Percentiles rank a stretch among this genome's conserved stretches.
Evolutionary conservation across 1,140 invertebrate species (phyloP).

Genomic region (Drosophila bocki): DNA sequence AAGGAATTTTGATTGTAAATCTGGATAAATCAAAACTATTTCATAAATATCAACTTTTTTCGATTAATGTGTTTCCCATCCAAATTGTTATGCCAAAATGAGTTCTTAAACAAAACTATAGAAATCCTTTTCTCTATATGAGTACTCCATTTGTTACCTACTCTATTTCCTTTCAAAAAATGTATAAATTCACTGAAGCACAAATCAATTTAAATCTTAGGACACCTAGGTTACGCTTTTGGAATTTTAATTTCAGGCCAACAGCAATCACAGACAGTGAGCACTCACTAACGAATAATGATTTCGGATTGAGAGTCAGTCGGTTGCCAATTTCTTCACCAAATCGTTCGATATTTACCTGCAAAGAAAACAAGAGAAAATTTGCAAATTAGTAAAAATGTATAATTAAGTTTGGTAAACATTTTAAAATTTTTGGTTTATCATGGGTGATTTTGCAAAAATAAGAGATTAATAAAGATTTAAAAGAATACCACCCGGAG

Average conservation of each 20-base stretch:
- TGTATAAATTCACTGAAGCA: constrained; percentile 28
- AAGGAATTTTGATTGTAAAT: no score
- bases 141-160: neutral
- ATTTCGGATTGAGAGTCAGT: constrained; percentile 11
- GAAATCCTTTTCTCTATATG: neutral
- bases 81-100: no score
- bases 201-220: constrained; percentile 30
- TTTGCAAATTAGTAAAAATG: constrained; percentile 74
- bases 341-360: constrained; percentile 65
- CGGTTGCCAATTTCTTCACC: constrained; percentile 15
- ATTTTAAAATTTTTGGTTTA: constrained; percentile 12
- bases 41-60: no score
- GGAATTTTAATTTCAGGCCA: constrained; percentile 23
- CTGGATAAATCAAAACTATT: no score
- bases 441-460: constrained; percentile 16
- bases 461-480: constrained; percentile 20
- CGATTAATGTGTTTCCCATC: no score
- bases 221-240: constrained; percentile 39
- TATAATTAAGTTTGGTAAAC: constrained; percentile 67
- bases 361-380: constrained; percentile 79
- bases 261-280: constrained; percentile 14
- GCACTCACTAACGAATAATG: constrained; percentile 33
- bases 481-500: constrained; percentile 54
- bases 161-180: neutral
- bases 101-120: no score